Conservation (phyloP, 2,888 invertebrate species). For the Hemicrepidius hirtus region DNA sequence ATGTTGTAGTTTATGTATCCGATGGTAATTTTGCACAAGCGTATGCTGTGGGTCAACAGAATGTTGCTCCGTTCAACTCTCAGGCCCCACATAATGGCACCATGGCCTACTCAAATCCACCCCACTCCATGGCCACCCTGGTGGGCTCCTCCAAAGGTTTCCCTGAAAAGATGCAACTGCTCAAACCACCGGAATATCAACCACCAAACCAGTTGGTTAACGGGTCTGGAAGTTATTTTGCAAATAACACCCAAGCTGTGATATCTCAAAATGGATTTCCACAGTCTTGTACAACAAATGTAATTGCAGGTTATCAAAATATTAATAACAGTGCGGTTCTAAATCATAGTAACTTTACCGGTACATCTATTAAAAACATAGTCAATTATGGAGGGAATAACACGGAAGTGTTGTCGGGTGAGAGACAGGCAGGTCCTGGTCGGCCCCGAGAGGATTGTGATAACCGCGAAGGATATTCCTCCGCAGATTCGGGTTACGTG, state of each 20-base stretch:
- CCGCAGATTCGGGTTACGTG: slow-evolving; percentile 62
- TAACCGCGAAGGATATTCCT: slow-evolving; percentile 60
- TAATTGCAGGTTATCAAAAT: slow-evolving; percentile 63
- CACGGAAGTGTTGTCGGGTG: slow-evolving; percentile 61
- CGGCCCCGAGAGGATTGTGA: slow-evolving; percentile 65
- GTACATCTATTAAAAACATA: slow-evolving; percentile 51
- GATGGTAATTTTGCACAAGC: slow-evolving; percentile 75
- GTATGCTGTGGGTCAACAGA: slow-evolving; percentile 73
- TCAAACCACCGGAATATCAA: slow-evolving; percentile 61
- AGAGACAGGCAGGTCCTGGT: slow-evolving; percentile 62
- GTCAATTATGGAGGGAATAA: slow-evolving; percentile 57
- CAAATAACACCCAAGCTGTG: slow-evolving; percentile 61
- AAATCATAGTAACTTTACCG: slow-evolving; percentile 54
- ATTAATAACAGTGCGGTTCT: slow-evolving; percentile 56
- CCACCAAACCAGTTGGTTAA: slow-evolving; percentile 57
- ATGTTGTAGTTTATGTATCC: slow-evolving; percentile 76
- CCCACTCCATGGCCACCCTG: slow-evolving; percentile 67
- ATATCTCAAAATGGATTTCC: slow-evolving; percentile 68
- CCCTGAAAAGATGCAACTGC: slow-evolving; percentile 59
- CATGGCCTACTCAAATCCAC: slow-evolving; percentile 64
- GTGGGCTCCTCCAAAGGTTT: slow-evolving; percentile 62
- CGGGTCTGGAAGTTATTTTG: slow-evolving; percentile 52
- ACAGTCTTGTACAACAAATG: slow-evolving; percentile 55
- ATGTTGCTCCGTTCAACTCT: slow-evolving; percentile 64
- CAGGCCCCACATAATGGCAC: slow-evolving; percentile 70